A percentile compares a stretch with the other conserved stretches of the same genome.
Conservation (phyloP, 2,113 vertebrate species). For the Thunnus maccoyii region DNA sequence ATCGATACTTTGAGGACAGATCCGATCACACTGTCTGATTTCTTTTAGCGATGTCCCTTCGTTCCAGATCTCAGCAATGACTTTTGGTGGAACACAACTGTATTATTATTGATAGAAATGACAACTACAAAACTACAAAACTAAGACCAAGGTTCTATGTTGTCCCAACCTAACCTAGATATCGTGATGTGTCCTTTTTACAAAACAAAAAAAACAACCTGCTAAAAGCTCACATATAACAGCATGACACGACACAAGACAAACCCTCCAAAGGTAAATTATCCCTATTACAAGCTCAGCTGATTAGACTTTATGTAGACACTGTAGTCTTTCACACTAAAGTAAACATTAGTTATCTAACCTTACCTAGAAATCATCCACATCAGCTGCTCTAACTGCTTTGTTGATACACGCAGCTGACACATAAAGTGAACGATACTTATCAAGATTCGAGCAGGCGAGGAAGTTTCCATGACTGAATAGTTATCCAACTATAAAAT, state of each 20-base stretch:
- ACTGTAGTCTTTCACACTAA: background rate
- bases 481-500: conserved; percentile 54
- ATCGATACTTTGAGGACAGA: too few species aligned
- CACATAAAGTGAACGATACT: conserved; percentile 36
- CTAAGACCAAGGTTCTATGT: too few species aligned
- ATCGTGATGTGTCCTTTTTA: too few species aligned
- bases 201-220: too few species aligned
- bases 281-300: conserved; percentile 10
- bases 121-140: too few species aligned
- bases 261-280: background rate
- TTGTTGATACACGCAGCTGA: conserved; percentile 57
- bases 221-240: too few species aligned
- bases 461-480: conserved; percentile 74
- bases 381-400: background rate
- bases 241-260: background rate
- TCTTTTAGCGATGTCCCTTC: too few species aligned
- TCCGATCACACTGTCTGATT: too few species aligned
- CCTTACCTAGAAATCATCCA: conserved; percentile 6
- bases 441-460: conserved; percentile 46
- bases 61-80: too few species aligned
- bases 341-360: conserved; percentile 40
- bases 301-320: conserved; percentile 11
- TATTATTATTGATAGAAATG: too few species aligned
- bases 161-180: too few species aligned
- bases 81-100: too few species aligned